phyloP scores from a whole-genome alignment of 2,888 invertebrate genomes.

The Apamea epomidion region DNA sequence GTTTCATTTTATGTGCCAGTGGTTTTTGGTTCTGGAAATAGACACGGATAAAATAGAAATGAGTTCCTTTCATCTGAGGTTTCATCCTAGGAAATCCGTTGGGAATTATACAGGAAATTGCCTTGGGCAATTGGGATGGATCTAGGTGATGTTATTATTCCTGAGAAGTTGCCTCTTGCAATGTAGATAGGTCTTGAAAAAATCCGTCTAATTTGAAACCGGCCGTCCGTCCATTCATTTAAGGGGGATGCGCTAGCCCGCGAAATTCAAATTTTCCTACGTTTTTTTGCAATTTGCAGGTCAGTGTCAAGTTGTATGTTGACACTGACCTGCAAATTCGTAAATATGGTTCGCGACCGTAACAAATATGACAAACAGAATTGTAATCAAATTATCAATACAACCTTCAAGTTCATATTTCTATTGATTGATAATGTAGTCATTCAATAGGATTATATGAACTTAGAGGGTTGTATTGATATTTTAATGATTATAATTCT shows the following conservation, averaged over 20 bases:
- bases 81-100: constrained; percentile 20
- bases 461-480: too few relatives aligned
- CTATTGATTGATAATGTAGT: too few relatives aligned
- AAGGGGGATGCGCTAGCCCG: not conserved
- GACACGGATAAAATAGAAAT: constrained; percentile 19
- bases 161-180: not conserved
- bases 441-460: too few relatives aligned
- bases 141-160: constrained; percentile 22
- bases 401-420: too few relatives aligned
- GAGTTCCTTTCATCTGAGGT: constrained; percentile 26
- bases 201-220: not conserved
- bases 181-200: not conserved
- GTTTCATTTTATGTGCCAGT: not conserved
- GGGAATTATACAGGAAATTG: constrained; percentile 42
- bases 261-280: not conserved
- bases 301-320: not conserved
- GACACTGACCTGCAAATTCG: too few relatives aligned
- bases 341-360: not conserved
- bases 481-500: too few relatives aligned
- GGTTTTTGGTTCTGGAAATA: constrained; percentile 20
- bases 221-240: not conserved
- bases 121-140: constrained; percentile 25
- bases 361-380: not conserved
- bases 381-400: too few relatives aligned
- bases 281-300: not conserved